Conservation (phyloP, 2,888 invertebrate species). For the Epirrhoe alternata region DNA sequence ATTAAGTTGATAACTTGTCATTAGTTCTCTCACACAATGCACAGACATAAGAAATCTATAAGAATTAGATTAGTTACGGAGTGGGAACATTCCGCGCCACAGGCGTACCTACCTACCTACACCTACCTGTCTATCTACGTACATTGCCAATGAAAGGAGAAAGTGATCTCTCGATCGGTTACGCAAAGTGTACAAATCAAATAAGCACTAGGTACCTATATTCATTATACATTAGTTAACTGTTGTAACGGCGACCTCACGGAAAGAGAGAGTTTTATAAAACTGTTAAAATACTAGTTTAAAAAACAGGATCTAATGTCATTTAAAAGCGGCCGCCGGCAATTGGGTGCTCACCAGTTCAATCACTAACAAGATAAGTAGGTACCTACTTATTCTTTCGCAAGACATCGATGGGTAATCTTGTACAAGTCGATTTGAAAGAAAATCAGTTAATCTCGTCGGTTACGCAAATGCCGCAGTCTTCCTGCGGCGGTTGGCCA, state of each 20-base stretch:
- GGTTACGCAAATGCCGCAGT: conserved; percentile 15
- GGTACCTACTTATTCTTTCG: conserved; percentile 1
- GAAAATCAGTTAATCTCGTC: conserved; percentile 20
- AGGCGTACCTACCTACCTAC: too few relatives aligned
- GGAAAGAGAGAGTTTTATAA: not conserved
- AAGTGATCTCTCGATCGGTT: conserved; percentile 33
- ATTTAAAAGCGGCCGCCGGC: not conserved
- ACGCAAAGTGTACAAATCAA: conserved; percentile 27
- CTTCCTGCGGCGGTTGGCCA: conserved; percentile 18
- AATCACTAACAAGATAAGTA: not conserved
- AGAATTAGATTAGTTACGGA: not conserved
- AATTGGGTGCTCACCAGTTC: not conserved
- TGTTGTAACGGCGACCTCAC: conserved; percentile 2
- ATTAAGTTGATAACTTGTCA: not conserved
- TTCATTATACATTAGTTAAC: not conserved
- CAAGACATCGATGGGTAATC: conserved; percentile 5
- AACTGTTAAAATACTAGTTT: not conserved
- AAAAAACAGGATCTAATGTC: not conserved
- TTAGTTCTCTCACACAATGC: not conserved
- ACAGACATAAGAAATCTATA: not conserved
- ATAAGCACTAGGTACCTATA: conserved; percentile 18
- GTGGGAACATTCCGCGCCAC: not conserved
- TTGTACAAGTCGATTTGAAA: conserved; percentile 9
- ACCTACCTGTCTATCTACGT: not conserved
- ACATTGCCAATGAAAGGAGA: conserved; percentile 30